phyloP scores from a whole-genome alignment of 2,888 invertebrate species.

The Celastrina argiolus region DNA sequence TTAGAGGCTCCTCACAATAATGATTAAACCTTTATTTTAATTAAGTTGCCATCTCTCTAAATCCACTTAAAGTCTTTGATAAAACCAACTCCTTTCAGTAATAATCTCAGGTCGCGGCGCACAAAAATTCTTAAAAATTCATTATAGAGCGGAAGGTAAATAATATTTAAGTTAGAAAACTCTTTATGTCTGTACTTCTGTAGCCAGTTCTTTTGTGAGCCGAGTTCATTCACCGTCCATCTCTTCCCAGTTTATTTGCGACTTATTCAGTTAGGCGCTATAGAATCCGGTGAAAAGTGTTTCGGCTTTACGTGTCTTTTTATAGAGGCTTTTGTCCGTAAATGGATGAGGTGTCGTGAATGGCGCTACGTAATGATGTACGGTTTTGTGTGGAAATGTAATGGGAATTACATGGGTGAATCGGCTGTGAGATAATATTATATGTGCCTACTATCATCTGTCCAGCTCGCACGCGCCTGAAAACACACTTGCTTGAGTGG shows the following conservation, averaged over 20 bases:
- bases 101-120: slow-evolving; percentile 3
- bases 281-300: slow-evolving; percentile 35
- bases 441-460: too few species aligned
- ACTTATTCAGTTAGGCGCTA: slow-evolving; percentile 35
- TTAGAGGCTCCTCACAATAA: too few species aligned
- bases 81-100: neutral
- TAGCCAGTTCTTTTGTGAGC: slow-evolving; percentile 26
- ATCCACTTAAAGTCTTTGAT: neutral
- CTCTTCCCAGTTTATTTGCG: slow-evolving; percentile 36
- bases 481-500: too few species aligned
- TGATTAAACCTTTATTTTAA: too few species aligned
- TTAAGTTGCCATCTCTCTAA: neutral
- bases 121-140: slow-evolving; percentile 15
- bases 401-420: neutral
- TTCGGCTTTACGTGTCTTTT: slow-evolving; percentile 34
- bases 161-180: slow-evolving; percentile 20
- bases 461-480: too few species aligned
- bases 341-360: slow-evolving; percentile 34
- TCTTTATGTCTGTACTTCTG: slow-evolving; percentile 18
- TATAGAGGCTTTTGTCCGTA: slow-evolving; percentile 30
- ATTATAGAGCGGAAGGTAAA: slow-evolving; percentile 7
- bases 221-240: slow-evolving; percentile 31
- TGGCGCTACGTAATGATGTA: slow-evolving; percentile 11
- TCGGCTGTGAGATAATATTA: neutral
- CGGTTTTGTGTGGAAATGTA: neutral